Conservation (phyloP, 2,113 vertebrate species). For the Mungos mungo region DNA sequence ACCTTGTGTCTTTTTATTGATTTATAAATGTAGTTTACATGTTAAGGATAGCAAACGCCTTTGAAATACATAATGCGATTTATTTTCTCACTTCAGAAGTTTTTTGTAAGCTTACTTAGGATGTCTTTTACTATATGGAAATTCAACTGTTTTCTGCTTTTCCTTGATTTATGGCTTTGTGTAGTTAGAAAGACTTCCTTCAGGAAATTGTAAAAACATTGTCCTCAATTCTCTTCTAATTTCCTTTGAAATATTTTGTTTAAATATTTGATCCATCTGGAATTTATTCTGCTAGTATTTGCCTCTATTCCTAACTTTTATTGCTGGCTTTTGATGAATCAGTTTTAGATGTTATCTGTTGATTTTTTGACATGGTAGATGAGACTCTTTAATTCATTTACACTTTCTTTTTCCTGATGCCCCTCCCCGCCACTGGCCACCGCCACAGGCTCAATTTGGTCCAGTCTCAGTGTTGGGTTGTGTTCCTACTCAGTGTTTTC, state of each 20-base stretch:
- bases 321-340: background rate
- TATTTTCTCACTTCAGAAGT: background rate
- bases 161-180: background rate
- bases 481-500: too few species aligned
- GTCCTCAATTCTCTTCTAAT: background rate
- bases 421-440: fast-evolving
- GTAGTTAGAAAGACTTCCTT: background rate
- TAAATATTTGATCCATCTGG: background rate
- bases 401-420: background rate
- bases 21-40: background rate
- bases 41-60: background rate
- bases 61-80: background rate
- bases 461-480: background rate
- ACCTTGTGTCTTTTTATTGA: background rate
- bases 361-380: background rate
- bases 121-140: background rate
- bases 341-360: background rate
- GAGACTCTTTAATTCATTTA: background rate
- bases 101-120: background rate
- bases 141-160: background rate
- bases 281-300: background rate
- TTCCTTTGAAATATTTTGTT: background rate
- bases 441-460: background rate
- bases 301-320: background rate
- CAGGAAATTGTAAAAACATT: background rate